Evolutionary conservation across 1,140 invertebrate genomes (phyloP), one percentile per base, ranked within the genome.

Genomic region (Drosophila takahashii): DNA sequence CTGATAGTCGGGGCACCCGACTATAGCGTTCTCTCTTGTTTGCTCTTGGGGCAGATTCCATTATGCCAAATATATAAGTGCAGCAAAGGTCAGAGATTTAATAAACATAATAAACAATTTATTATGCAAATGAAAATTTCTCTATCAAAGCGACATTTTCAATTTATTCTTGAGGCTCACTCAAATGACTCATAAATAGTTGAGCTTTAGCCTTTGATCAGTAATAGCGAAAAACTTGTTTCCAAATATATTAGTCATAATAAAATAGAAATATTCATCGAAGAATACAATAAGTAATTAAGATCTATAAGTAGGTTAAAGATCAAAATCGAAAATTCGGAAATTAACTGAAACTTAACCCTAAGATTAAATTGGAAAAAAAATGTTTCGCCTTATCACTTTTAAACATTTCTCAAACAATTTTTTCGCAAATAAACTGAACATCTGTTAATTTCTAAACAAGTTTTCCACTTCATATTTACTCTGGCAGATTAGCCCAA

Each of bases 241-340:
- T 39, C 16, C 1, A 39, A 37, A n/a, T 11, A 5, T 8, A 15
- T 61, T 61, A 58, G 34, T 61, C 59, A 61, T 7, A 53, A 52
- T 13, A 37, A 37, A 36, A 36, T 13, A 4, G 36, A 5, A 1
- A 13, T 13, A 4, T n/a, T 37, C 0, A 37, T 37, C 4, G 10
- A 11, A 37, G 4, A 11, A 36, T 4, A 13, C 13, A 59, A 34
- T 26, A 32, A 34, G 32, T 26, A 34, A 27, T 36, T 37, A 16
- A 29, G 15, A 15, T 15, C 1, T 26, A 37, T 15, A 1, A 2
- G 16, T 22, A 57, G 22, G 22, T 22, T 2, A 22, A 3, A 22
- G 22, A 22, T 22, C 22, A 22, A 22, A 22, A 22, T 2, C 22
- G 22, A 22, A 22, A 22, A 22, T 22, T 22, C 22, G 22, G 3